Base-by-base conservation (phyloP, 2,113 vertebrate species). In the Rhabdomys dilectus region DNA sequence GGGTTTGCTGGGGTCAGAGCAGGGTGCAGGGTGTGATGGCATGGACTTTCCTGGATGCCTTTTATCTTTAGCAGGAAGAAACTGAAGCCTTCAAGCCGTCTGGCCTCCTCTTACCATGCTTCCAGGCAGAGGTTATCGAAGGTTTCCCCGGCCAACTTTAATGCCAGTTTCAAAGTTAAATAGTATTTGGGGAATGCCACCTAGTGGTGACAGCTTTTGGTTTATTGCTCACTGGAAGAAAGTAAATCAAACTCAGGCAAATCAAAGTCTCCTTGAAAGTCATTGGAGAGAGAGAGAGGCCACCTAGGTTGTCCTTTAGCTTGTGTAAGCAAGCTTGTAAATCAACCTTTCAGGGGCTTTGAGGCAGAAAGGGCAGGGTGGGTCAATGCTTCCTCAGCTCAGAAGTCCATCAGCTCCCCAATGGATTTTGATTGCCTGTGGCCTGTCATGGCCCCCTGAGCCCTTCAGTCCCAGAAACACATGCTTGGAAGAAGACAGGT, bases 121-220 rank as follows among this genome's bases (percentile, higher is more conserved):
- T 87, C 64, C 53, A 19, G 16, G 81, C 31, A 31, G 0, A 2
- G 75, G 11, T 12, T 72, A 86, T 88, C 70, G 88, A 80, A 88
- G 36, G 45, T 7, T 96, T 96, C 88, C 26, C 85, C 58, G 88
- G 36, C 39, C 0, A 13, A 94, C 82, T 42, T 78, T n/a, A 97
- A 68, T 89, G 64, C 96, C 89, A 29, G 5, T 81, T 94, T 81
- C 8, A 2, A 76, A 94, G 88, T 91, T 91, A 94, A 98, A 98
- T 84, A n/a, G 97, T 98, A 98, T 98, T 98, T 93, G 97, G 97
- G 98, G 97, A 82, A 91, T 98, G 99, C 98, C 99, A 99, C 97
- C 99, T 99, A 99, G 98, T 96, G 99, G 98, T 5, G 75, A 94
- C 24, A 92, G 75, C n/a, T 88, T 60, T 60, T 73, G 84, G 36